Evolutionary conservation across 2,113 vertebrate species (phyloP).

Genomic region (Ailurus styani): DNA sequence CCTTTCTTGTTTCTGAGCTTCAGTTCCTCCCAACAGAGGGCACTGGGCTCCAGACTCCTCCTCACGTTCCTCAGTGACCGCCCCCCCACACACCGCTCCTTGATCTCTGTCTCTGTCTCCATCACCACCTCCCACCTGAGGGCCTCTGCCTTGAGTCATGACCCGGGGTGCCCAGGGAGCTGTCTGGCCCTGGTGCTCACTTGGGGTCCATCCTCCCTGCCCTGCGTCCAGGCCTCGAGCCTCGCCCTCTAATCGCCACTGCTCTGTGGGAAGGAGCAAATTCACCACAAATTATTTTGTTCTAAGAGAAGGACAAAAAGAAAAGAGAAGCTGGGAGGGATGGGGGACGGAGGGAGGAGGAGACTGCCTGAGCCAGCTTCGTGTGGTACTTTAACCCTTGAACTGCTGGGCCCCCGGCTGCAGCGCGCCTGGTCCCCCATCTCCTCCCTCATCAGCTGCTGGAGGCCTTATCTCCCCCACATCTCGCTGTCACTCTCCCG

Average conservation of each 20-base stretch:
- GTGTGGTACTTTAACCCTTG: slow-evolving; percentile 46
- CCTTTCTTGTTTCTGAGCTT: neutral
- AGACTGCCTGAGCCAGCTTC: slow-evolving; percentile 25
- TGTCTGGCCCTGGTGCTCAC: neutral
- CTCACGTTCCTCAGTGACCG: neutral
- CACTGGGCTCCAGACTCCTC: neutral
- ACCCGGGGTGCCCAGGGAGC: neutral
- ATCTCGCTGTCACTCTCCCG: slow-evolving; percentile 3
- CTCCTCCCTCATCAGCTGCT: neutral
- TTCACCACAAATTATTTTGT: slow-evolving; percentile 73
- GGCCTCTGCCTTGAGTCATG: neutral
- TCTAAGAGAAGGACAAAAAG: slow-evolving; percentile 71
- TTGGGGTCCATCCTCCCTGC: neutral
- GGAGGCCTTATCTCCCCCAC: slow-evolving; percentile 34
- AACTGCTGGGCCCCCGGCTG: too few species aligned
- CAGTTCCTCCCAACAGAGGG: neutral
- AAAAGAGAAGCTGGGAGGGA: slow-evolving; percentile 45
- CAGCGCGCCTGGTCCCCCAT: fast-evolving
- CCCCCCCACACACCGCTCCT: neutral
- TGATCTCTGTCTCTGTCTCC: neutral
- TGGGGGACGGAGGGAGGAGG: neutral
- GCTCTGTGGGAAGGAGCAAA: slow-evolving; percentile 53
- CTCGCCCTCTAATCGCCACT: neutral
- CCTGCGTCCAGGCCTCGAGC: neutral
- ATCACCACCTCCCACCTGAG: neutral